A percentile compares a stretch with the other conserved stretches of the same genome.
Conservation (phyloP, 2,888 invertebrate genomes). For the Itoplectis maculator region DNA sequence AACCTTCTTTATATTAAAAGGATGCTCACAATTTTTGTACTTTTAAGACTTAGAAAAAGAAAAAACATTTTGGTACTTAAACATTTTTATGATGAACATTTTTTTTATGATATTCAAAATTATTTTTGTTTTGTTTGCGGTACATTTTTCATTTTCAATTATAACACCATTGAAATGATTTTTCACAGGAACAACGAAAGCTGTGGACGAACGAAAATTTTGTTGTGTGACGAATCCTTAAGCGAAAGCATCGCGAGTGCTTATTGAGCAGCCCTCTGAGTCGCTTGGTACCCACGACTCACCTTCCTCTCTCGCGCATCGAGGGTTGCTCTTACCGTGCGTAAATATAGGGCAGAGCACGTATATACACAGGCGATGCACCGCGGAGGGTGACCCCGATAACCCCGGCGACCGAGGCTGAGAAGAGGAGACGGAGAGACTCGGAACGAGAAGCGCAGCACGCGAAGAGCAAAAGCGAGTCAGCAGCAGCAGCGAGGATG, state of each 20-base stretch:
- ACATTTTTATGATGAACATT: too few relatives aligned
- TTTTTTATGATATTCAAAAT: too few relatives aligned
- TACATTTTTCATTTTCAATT: too few relatives aligned
- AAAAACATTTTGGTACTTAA: too few relatives aligned
- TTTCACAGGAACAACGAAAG: too few relatives aligned
- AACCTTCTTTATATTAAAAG: too few relatives aligned
- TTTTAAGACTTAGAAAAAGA: too few relatives aligned
- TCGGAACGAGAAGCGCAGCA: constrained; percentile 61
- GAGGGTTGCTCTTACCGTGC: constrained; percentile 81
- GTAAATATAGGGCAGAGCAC: constrained; percentile 83
- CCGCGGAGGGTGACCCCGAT: constrained; percentile 82
- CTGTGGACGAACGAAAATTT: too few relatives aligned
- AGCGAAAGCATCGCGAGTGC: constrained; percentile 72
- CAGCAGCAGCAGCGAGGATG: constrained; percentile 54
- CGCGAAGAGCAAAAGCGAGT: constrained; percentile 52
- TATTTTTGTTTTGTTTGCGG: too few relatives aligned
- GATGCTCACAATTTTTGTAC: too few relatives aligned
- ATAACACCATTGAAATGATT: too few relatives aligned
- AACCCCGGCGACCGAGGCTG: constrained; percentile 79
- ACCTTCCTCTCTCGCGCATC: constrained; percentile 26
- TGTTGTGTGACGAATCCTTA: constrained; percentile 76
- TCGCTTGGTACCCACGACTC: constrained; percentile 23
- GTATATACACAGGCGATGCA: constrained; percentile 79
- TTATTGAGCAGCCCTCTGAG: constrained; percentile 76
- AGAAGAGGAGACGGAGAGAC: constrained; percentile 57